phyloP scores from a whole-genome alignment of 2,797 vertebrate species.

The Macrochelys suwanniensis region DNA sequence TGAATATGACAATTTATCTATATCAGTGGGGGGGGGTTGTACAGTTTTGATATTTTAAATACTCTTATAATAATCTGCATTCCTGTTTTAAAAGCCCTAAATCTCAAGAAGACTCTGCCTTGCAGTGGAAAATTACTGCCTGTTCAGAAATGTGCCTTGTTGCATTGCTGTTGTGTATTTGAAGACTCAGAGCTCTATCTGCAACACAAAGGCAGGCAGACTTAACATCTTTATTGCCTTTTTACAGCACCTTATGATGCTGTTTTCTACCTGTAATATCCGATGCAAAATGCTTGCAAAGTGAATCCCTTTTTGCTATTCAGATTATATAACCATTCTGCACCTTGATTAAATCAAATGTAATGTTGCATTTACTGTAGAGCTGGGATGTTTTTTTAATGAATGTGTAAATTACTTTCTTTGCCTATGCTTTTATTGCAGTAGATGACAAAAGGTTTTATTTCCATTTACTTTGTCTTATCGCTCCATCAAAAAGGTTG shows the following conservation, averaged over 20 bases:
- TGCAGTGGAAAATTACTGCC: constrained; percentile 66
- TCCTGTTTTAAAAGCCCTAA: constrained; percentile 36
- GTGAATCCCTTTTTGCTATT: constrained; percentile 14
- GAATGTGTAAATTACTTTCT: neutral
- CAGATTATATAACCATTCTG: neutral
- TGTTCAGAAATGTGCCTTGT: constrained; percentile 60
- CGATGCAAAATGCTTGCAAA: neutral
- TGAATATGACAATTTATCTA: constrained; percentile 76
- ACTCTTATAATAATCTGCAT: constrained; percentile 6
- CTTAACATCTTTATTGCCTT: constrained; percentile 56
- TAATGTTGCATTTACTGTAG: neutral
- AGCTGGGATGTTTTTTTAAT: neutral
- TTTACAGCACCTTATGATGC: constrained; percentile 15
- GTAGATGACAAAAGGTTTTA: constrained; percentile 43
- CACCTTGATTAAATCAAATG: constrained; percentile 5
- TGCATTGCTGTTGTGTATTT: constrained; percentile 52
- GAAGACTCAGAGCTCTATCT: constrained; percentile 66
- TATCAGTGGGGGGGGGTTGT: neutral
- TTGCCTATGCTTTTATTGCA: constrained; percentile 12
- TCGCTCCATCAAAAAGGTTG: constrained; percentile 47
- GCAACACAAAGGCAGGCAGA: constrained; percentile 64
- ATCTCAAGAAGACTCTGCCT: constrained; percentile 64
- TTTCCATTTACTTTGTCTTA: constrained; percentile 49
- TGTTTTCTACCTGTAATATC: constrained; percentile 9
- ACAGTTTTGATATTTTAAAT: constrained; percentile 57